These are phyloP conservation scores for Scarus forsteni DNA, from an alignment of 2,797 vertebrate species.

Conservation along the genomic window DNA sequence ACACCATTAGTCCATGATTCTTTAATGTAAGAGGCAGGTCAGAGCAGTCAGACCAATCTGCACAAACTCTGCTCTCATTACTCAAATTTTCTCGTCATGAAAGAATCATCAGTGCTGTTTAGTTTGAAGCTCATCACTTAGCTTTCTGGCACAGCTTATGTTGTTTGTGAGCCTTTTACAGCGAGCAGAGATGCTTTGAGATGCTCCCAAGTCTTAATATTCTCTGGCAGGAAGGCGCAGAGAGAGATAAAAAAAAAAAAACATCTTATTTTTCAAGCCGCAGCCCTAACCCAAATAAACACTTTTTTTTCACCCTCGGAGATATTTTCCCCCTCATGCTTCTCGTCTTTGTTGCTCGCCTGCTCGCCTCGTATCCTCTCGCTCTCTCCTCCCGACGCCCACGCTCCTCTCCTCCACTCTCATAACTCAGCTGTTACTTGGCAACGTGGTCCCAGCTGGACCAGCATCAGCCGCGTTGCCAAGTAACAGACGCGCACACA, in stretches of 20 bases:
- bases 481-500: slow-evolving; percentile 71
- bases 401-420: slow-evolving; percentile 72
- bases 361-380: slow-evolving; percentile 63
- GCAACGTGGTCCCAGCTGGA: slow-evolving; percentile 84
- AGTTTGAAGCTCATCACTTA: slow-evolving; percentile 29
- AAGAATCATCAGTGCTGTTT: slow-evolving; percentile 39
- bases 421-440: slow-evolving; percentile 87
- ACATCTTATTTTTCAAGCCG: slow-evolving; percentile 49
- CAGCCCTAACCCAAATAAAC: slow-evolving; percentile 60
- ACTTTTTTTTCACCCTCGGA: slow-evolving; percentile 30
- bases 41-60: slow-evolving; percentile 10
- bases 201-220: slow-evolving; percentile 56
- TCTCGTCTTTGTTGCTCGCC: slow-evolving; percentile 67
- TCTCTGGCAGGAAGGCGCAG: slow-evolving; percentile 46
- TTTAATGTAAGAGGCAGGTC: slow-evolving; percentile 30
- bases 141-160: slow-evolving; percentile 21
- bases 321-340: slow-evolving; percentile 52
- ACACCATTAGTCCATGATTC: slow-evolving; percentile 17
- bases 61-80: slow-evolving; percentile 28
- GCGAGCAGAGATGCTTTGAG: slow-evolving; percentile 38
- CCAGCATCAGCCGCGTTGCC: slow-evolving; percentile 79
- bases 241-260: slow-evolving; percentile 48
- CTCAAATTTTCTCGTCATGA: slow-evolving; percentile 42
- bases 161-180: slow-evolving; percentile 28
- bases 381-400: slow-evolving; percentile 47